phyloP scores from a whole-genome alignment of 1,140 invertebrate species.

The Yoshiicerus persimilis region DNA sequence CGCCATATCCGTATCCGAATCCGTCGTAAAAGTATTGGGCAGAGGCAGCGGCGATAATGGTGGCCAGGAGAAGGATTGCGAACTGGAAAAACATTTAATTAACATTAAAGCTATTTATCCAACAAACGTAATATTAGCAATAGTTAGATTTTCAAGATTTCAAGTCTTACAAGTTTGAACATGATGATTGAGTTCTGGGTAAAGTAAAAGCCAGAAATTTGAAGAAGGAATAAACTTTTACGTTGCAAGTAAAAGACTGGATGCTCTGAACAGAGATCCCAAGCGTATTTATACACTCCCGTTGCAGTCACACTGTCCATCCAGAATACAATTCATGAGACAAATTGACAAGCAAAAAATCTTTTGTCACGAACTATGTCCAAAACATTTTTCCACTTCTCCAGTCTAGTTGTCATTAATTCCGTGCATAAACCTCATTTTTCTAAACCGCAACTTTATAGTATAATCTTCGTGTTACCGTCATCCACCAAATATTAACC shows the following conservation, averaged over 20 bases:
- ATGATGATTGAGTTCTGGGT: neutral
- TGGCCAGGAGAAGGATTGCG: constrained; percentile 15
- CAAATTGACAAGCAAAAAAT: too few relatives aligned
- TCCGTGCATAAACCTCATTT: too few relatives aligned
- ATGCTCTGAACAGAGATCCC: neutral
- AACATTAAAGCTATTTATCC: neutral
- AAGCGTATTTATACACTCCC: neutral
- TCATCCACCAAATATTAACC: too few relatives aligned
- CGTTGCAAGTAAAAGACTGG: neutral
- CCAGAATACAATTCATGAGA: too few relatives aligned
- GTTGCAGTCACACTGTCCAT: neutral
- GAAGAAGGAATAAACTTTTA: neutral
- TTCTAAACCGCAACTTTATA: too few relatives aligned
- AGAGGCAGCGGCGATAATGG: neutral
- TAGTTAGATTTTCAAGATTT: neutral
- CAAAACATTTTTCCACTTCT: too few relatives aligned
- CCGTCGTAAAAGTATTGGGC: neutral
- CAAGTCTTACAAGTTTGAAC: neutral
- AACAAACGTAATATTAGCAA: neutral
- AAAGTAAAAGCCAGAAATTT: neutral
- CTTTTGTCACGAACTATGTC: too few relatives aligned
- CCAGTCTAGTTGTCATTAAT: too few relatives aligned
- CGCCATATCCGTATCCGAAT: neutral
- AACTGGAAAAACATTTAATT: too few relatives aligned
- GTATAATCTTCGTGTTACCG: too few relatives aligned